Base-by-base conservation (phyloP, 2,113 vertebrate species). In the Eurystomus gularis region DNA sequence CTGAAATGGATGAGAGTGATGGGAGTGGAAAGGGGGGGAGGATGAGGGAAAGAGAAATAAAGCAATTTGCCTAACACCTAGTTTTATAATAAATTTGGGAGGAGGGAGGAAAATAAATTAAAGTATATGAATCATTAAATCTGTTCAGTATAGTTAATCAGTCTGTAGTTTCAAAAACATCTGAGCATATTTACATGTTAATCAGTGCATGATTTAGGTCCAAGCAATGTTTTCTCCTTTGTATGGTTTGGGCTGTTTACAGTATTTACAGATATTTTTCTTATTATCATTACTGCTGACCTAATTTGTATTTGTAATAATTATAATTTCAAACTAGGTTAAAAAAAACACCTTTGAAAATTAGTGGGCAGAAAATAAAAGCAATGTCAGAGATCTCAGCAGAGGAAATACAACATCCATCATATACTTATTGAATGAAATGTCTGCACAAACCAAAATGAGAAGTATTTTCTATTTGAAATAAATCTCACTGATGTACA, bases 381-480 rank as follows among this genome's bases (percentile, higher is more conserved):
- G 62, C 62, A n/a, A 14, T 65, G 58, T 82, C 86, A 82, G 80
- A 89, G 49, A 72, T 61, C 79, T 95, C 77, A 49, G 8, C 48
- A 17, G 42, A 66, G 73, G 79, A 88, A 93, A n/a, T 42, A 8
- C 51, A 90, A 60, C 71, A 77, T 89, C 58, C 58, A 46, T 82
- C 40, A 5, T 79, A 20, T 64, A 69, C 93, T 94, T 96, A 64
- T 82, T 91, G 93, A 94, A 86, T 82, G 69, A 96, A 97, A 90
- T 94, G 76, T 85, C 90, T 94, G 55, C 40, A 51, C 81, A 94
- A 96, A 86, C 94, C 96, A 94, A 92, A 90, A 86, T 57, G 70
- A 95, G 84, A 44, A 87, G 75, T 71, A 61, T 95, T 96, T 97
- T 82, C 89, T 88, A 55, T 97, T 78, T 82, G 93, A 89, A 95